Evolutionary conservation across 1,140 invertebrate genomes (phyloP).

Genomic region (Drosophila pallidifrons): DNA sequence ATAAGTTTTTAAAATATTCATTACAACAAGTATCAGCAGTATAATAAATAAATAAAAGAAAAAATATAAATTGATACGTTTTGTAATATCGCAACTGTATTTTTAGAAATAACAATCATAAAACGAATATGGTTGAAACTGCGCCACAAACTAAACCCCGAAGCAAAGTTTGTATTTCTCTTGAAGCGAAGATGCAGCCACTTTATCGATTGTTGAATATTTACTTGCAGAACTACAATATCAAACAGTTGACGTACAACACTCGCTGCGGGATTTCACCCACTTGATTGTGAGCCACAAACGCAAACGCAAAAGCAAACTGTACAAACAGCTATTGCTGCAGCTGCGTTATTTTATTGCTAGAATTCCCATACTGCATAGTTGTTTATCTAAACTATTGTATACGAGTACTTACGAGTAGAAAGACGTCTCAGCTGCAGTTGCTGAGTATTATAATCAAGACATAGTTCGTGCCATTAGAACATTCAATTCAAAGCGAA

Average conservation of each 20-base stretch:
- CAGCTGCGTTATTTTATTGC: not conserved
- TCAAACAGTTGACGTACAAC: not conserved
- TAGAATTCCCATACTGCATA: not conserved
- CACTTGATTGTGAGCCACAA: constrained; percentile 1
- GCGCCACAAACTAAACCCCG: no score
- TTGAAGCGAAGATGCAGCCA: not conserved
- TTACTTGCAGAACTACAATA: not conserved
- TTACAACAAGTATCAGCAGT: no score
- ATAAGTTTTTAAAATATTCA: no score
- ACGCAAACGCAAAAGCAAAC: not conserved
- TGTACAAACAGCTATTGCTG: constrained; percentile 10
- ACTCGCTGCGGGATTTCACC: not conserved
- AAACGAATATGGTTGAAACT: no score
- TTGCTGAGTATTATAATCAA: not conserved
- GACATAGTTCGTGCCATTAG: constrained; percentile 18
- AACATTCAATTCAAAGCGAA: constrained; percentile 24
- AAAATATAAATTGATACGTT: no score
- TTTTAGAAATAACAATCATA: no score
- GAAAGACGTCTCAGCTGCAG: not conserved
- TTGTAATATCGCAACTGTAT: no score
- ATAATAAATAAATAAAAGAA: no score
- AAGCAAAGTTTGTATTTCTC: not conserved
- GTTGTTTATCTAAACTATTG: not conserved
- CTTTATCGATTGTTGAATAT: not conserved
- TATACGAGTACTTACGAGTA: no score